These are phyloP conservation scores for Leptopilina syphax DNA, from an alignment of 2,888 invertebrate genomes.

Conservation along the genomic window DNA sequence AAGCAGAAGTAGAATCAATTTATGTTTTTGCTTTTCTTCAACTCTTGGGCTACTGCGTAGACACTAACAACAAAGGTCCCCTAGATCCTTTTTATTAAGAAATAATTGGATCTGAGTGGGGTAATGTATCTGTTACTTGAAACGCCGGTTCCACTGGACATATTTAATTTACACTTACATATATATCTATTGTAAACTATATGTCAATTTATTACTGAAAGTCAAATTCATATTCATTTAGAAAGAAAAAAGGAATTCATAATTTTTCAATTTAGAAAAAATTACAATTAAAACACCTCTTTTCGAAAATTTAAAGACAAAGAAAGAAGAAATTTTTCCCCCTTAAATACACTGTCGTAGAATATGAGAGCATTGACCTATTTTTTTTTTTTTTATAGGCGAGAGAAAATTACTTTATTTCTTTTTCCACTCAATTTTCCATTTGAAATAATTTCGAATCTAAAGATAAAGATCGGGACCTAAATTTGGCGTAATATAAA, in stretches of 20 bases:
- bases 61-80: slow-evolving; percentile 59
- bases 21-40: neutral
- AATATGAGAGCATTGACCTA: too few species aligned
- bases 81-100: slow-evolving; percentile 66
- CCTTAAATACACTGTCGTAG: too few species aligned
- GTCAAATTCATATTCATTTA: slow-evolving; percentile 14
- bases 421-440: too few species aligned
- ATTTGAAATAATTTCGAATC: too few species aligned
- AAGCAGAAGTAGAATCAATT: too few species aligned
- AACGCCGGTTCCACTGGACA: slow-evolving; percentile 11
- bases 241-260: neutral
- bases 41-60: slow-evolving; percentile 3
- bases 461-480: slow-evolving; percentile 9
- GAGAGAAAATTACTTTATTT: too few species aligned
- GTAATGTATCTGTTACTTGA: slow-evolving; percentile 57
- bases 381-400: too few species aligned
- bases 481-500: slow-evolving; percentile 29
- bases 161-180: slow-evolving; percentile 14
- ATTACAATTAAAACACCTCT: neutral
- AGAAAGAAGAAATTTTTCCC: too few species aligned
- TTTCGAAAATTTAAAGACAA: neutral
- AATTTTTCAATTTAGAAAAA: neutral
- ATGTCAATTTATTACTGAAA: slow-evolving; percentile 14
- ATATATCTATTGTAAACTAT: too few species aligned
- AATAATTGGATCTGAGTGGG: slow-evolving; percentile 69